Base-by-base conservation (phyloP, 2,113 vertebrate species). In the Corythornis cristatus region DNA sequence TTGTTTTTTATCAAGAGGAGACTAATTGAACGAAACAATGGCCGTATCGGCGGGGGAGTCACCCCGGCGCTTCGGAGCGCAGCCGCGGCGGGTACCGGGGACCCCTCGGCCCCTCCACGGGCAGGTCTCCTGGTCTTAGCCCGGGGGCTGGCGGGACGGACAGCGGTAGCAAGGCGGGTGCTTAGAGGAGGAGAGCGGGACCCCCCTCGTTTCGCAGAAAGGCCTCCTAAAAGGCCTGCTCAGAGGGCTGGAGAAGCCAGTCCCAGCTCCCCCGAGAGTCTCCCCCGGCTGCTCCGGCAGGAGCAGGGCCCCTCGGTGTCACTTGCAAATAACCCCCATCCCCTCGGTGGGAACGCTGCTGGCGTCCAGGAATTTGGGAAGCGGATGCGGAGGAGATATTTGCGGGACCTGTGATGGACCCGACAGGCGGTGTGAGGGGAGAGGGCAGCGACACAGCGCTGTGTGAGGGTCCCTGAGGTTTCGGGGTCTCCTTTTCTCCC, bases 1-100 rank as follows among this genome's bases (percentile, higher is more conserved):
- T 96, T 94, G 93, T 87, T 93, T 91, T 95, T 89, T 82, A 90
- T 84, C 65, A 88, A 95, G 83, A 61, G 83, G 81, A 76, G 94
- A 75, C 88, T 93, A 83, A 91, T 90, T 90, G 91, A 85, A 90
- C 80, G 66, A 77, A 93, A 92, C 86, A 94, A 84, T 91, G 76
- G 90, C 79, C 64, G 35, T 60, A 72, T 23, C 9, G 33, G 45
- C 8, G 65, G 77, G 37, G 66, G 66, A 65, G 46, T 28, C 45
- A 29, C 48, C 48, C 48, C 48, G 48, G 3, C 35, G 25, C 28
- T 58, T 37, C 66, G 25, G 50, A 61, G 53, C 23, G 20, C 42
- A 25, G 64, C 45, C 19, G 42, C 11, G 11, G 15, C 12, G 31
- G 71, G 37, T 31, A 68, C 8, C 5, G 21, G 35, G 42, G 26